Evolutionary conservation across 2,888 invertebrate genomes (phyloP), one percentile per base, ranked within the genome.

Genomic region (Parochlus steinenii): DNA sequence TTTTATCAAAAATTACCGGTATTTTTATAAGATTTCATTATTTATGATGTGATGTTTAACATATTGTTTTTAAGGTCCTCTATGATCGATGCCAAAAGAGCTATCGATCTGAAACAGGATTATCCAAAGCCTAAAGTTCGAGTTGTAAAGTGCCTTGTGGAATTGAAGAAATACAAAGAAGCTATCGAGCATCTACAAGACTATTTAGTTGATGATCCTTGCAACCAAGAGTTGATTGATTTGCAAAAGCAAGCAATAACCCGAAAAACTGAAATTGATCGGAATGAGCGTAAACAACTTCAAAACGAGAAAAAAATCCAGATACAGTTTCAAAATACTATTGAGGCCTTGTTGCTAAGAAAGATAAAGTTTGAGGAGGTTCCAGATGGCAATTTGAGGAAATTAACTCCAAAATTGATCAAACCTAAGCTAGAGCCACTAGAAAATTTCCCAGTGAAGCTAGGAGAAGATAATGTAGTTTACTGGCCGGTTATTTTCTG

Each of bases 401-500:
- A 45, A 6, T 43, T 56, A 1, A 51, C 42, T 1, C 63, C 64
- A 5, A 67, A 69, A 42, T 45, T 74, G 12, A 46, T 74, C 8
- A 69, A 72, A 36, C 75, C 80, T 0, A 65, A 64, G 46, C 62
- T 78, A 44, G 69, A 77, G 1, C 71, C 76, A 22, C 63, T 75
- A 5, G 66, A 68, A 27, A 67, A 73, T 36, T 59, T 65, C 39
- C 65, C 69, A 33, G 82, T 83, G 1, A 65, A 67, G 47, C 47
- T 81, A 8, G 60, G 69, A 47, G 56, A 71, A 1, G 46, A 61
- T 10, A 61, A 58, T 8, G 53, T 58, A 26, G 56, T 95, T 8
- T 59, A 74, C 33, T 95, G 92, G 92, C 93, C 93, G 1, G 76
- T 89, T 0, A 62, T 85, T 12, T 71, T 93, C 44, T 61, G 86